phyloP scores from a whole-genome alignment of 2,888 invertebrate species.

The Cryptops parisi region DNA sequence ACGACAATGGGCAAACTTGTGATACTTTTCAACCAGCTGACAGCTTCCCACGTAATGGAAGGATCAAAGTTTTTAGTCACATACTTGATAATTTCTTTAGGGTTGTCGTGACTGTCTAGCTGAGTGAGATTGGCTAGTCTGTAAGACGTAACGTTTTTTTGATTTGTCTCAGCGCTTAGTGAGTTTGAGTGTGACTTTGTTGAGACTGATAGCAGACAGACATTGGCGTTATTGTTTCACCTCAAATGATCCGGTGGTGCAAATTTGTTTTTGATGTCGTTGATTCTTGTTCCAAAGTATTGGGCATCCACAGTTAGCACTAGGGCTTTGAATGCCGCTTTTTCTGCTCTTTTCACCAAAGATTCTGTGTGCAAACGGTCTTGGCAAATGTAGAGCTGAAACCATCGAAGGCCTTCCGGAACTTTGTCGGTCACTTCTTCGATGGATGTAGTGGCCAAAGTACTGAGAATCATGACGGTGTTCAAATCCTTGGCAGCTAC shows the following conservation, averaged over 20 bases:
- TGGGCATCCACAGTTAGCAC: slow-evolving; percentile 82
- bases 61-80: slow-evolving; percentile 61
- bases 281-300: slow-evolving; percentile 63
- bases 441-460: slow-evolving; percentile 69
- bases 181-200: no score
- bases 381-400: slow-evolving; percentile 79
- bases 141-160: slow-evolving; percentile 14
- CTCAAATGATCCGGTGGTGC: slow-evolving; percentile 59
- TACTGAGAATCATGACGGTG: slow-evolving; percentile 67
- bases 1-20: slow-evolving; percentile 65
- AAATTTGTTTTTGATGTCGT: slow-evolving; percentile 72
- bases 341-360: slow-evolving; percentile 61
- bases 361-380: slow-evolving; percentile 55
- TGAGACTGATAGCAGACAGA: no score
- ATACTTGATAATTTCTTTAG: slow-evolving; percentile 58
- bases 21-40: slow-evolving; percentile 61
- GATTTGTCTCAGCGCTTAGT: no score
- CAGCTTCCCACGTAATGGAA: slow-evolving; percentile 69
- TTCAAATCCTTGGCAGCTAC: slow-evolving; percentile 66
- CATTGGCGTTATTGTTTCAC: not conserved
- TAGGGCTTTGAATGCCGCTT: slow-evolving; percentile 68
- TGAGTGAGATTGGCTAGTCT: slow-evolving; percentile 64
- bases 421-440: slow-evolving; percentile 71
- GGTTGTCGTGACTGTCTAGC: slow-evolving; percentile 37
- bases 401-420: slow-evolving; percentile 66